Evolutionary conservation across 2,888 invertebrate species (phyloP), one percentile per base, ranked within the genome.

Genomic region (Sturmia bella): DNA sequence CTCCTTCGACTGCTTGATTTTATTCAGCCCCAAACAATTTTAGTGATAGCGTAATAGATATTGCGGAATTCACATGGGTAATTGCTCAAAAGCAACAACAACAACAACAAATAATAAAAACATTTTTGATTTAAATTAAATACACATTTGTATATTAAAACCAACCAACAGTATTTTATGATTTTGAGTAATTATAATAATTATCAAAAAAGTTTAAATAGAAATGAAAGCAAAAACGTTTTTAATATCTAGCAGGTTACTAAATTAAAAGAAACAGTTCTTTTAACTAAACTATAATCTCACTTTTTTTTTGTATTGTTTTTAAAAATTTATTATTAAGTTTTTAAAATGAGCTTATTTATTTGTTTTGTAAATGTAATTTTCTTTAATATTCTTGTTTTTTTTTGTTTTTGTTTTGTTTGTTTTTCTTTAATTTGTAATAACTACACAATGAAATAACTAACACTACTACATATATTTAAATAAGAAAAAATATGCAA

Each of bases 201-300:
- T 59, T 76, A 61, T 43, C 41, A 68, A 69, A 75, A 43, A 59
- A 68, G 37, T 27, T 50, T 50, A 27, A 50, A 61, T 61, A 76
- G 17, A 76, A 68, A 68, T 76, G 66, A 80, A 66, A 72, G 72
- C 66, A 59, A 66, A 63, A 66, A 57, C 45, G 68, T 61, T 70
- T 72, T 66, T 59, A 59, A 19, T 3, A 64, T 80, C 43, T 78
- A 78, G n/a, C n/a, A n/a, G 57, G 74, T 70, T 74, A 43, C 68
- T 52, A 63, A 43, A 73, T 69, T 59, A 54, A 43, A 59, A 56
- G 54, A 83, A 83, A 76, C 76, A 78, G 68, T 76, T 74, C 52
- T 59, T 70, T 80, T 78, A 54, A 66, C 84, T 85, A 85, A 74
- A 64, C 84, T 85, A 85, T 85, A 85, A 85, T 85, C 85, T 85